These are phyloP conservation scores for Drosophila saltans DNA, from an alignment of 1,140 invertebrate species.

Conservation along the genomic window DNA sequence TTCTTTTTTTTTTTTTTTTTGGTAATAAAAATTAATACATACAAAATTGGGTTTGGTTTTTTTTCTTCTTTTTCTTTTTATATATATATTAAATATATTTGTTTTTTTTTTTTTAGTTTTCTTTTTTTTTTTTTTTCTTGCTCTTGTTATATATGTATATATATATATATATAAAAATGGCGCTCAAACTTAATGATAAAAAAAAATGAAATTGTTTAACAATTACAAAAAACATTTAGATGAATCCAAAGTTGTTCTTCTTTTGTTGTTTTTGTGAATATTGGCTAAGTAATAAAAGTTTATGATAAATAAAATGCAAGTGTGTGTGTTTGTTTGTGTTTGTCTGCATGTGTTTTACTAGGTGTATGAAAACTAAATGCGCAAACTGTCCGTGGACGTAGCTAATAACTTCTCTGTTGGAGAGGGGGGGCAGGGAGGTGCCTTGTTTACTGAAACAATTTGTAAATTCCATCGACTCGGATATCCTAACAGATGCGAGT, in stretches of 20 bases:
- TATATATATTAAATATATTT: constrained; percentile 41
- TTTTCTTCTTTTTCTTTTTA: constrained; percentile 48
- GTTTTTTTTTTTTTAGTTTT: constrained; percentile 30
- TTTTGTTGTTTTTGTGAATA: constrained; percentile 33
- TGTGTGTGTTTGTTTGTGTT: constrained; percentile 28
- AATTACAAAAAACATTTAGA: constrained; percentile 57
- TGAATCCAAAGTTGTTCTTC: constrained; percentile 44
- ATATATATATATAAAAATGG: constrained; percentile 56
- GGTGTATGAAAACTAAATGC: constrained; percentile 36
- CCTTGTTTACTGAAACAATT: constrained; percentile 10
- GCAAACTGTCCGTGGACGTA: constrained; percentile 25
- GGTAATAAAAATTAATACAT: constrained; percentile 79
- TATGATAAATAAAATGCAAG: constrained; percentile 19
- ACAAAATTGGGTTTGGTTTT: constrained; percentile 71
- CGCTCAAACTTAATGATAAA: constrained; percentile 57
- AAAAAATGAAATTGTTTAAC: constrained; percentile 51
- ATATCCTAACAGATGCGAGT: too few species aligned
- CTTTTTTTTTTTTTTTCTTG: constrained; percentile 17
- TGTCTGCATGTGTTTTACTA: constrained; percentile 7
- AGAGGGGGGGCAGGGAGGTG: constrained; percentile 8
- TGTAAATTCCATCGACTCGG: too few species aligned
- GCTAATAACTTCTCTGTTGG: constrained; percentile 5
- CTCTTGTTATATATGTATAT: constrained; percentile 58
- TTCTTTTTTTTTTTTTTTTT: constrained; percentile 32
- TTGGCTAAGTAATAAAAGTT: constrained; percentile 41